Conservation (phyloP, 1,140 invertebrate genomes). For the Zaprionus lachaisei region DNA sequence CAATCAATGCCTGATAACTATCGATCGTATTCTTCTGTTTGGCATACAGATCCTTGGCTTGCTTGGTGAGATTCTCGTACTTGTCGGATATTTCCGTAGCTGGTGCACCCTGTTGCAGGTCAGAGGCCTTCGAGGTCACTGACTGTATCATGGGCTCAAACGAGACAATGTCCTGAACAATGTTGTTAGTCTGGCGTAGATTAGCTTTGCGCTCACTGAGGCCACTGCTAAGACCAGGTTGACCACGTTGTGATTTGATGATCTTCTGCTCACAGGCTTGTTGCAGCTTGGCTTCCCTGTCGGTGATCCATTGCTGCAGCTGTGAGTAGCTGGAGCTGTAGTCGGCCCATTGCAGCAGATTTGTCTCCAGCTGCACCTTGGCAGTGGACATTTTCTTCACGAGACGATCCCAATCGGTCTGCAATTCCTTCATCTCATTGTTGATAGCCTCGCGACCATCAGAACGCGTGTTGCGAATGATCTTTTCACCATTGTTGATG, state of each 20-base stretch:
- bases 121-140: conserved; percentile 95
- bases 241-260: conserved; percentile 90
- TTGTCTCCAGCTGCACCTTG: conserved; percentile 96
- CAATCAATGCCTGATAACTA: conserved; percentile 95
- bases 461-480: conserved; percentile 93
- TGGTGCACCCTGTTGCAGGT: conserved; percentile 93
- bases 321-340: conserved; percentile 96
- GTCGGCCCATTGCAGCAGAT: conserved; percentile 97
- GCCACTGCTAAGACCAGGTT: conserved; percentile 90
- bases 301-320: conserved; percentile 97
- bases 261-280: conserved; percentile 95
- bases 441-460: conserved; percentile 96
- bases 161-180: conserved; percentile 96
- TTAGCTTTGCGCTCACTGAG: conserved; percentile 94
- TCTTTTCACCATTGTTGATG: conserved; percentile 97
- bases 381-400: conserved; percentile 96
- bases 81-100: conserved; percentile 95
- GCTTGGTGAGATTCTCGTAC: conserved; percentile 95
- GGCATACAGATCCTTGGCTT: conserved; percentile 95
- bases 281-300: conserved; percentile 96
- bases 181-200: conserved; percentile 95
- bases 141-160: conserved; percentile 98
- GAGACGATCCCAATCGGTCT: conserved; percentile 96
- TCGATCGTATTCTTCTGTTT: conserved; percentile 96
- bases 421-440: conserved; percentile 94